phyloP scores from a whole-genome alignment of 2,888 invertebrate species.

The Exephanes ischioxanthus region DNA sequence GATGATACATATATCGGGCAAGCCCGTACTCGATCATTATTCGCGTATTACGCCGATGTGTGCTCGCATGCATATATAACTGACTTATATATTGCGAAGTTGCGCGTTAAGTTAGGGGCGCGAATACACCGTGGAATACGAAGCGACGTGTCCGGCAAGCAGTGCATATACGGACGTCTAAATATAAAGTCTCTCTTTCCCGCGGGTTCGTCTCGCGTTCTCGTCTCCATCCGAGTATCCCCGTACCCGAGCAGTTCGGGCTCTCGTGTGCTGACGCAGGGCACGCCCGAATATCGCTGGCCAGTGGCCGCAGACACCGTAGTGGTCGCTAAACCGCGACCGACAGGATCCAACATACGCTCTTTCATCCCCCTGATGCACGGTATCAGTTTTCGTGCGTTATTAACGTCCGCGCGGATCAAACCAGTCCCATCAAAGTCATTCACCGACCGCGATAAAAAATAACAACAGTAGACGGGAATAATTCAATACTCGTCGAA shows the following conservation, averaged over 20 bases:
- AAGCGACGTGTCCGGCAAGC: conserved; percentile 39
- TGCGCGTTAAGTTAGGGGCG: conserved; percentile 3
- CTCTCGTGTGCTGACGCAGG: conserved; percentile 9
- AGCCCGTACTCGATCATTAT: conserved; percentile 11
- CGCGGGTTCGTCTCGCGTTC: conserved; percentile 43
- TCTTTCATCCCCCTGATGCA: neutral
- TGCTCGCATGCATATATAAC: neutral
- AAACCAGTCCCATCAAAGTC: neutral
- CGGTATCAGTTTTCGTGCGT: conserved; percentile 16
- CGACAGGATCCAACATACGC: conserved; percentile 22
- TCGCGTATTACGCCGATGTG: conserved; percentile 8
- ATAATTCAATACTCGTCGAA: neutral
- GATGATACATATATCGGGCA: neutral
- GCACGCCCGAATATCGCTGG: conserved; percentile 10
- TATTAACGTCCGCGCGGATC: neutral
- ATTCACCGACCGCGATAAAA: neutral
- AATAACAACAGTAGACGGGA: neutral
- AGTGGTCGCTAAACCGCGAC: conserved; percentile 19
- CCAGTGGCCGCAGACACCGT: conserved; percentile 17
- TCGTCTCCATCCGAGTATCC: conserved; percentile 15
- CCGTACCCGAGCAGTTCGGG: conserved; percentile 26
- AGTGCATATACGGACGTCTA: conserved; percentile 56
- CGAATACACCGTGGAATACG: conserved; percentile 43
- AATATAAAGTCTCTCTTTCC: conserved; percentile 62
- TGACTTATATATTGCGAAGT: neutral